Evolutionary conservation across 2,113 vertebrate genomes (phyloP), one percentile per base, ranked within the genome.

Genomic region (Podilymbus podiceps): DNA sequence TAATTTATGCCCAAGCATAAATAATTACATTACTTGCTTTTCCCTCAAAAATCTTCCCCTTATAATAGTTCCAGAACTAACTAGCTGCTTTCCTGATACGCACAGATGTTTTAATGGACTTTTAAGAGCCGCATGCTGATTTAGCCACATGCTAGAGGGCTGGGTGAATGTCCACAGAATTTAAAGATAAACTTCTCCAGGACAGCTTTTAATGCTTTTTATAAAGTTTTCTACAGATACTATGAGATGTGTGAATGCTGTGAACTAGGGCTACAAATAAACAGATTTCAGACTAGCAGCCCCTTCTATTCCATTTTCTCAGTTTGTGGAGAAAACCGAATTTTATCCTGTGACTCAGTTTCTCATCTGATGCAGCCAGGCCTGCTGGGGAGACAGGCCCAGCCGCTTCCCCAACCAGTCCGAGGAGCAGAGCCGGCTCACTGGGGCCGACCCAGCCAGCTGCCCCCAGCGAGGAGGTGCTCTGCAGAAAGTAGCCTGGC

Each of bases 401-500:
- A n/a, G 69, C 28, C 1, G 0, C 35, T 20, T 28, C 46, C 31
- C 52, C 72, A 53, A 66, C 13, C 14, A 35, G 47, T 67, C 12
- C 1, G 30, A 50, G 42, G 38, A 66, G 59, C 33, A 77, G 42
- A 89, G 33, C 27, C 6, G 8, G 9, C 38, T 64, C 31, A 40
- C 14, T 10, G 14, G 9, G 12, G n/a, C 40, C 76, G 62, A 4
- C 12, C 22, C 72, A 31, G 27, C 0, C 0, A 66, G 46, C 24
- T 74, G 38, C 30, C 30, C 72, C 1, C 2, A 46, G 30, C 2
- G 0, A 69, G 4, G 9, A 22, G 4, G 0, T 16, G 79, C 44
- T 68, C 58, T 46, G 38, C 69, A 55, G 52, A 72, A 85, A 63
- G 63, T 38, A 86, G 46, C n/a, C 15, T 47, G 53, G 13, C 12